A percentile compares a stretch with the other conserved stretches of the same genome.
Conservation (phyloP, 2,797 vertebrate species). For the Takifugu ocellatus region DNA sequence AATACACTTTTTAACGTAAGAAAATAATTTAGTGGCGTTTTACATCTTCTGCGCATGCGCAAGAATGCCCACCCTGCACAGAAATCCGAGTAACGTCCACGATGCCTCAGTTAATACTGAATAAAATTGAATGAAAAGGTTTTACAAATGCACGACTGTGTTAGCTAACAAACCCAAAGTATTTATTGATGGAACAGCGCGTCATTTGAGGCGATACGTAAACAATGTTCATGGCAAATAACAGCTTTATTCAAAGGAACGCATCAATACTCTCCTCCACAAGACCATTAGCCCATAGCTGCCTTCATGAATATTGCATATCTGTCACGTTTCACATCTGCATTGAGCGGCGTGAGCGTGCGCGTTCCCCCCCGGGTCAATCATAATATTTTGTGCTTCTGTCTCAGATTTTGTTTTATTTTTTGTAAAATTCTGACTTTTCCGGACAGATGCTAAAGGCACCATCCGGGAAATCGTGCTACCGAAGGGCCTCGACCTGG, state of each 20-base stretch:
- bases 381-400: background rate
- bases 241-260: background rate
- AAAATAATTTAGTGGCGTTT: too few species aligned
- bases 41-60: too few species aligned
- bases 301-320: constrained; percentile 22
- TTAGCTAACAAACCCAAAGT: background rate
- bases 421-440: background rate
- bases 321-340: background rate
- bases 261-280: background rate
- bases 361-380: too few species aligned
- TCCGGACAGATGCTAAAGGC: constrained; percentile 88
- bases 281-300: constrained; percentile 8
- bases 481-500: constrained; percentile 91
- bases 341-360: too few species aligned
- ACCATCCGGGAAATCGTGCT: constrained; percentile 96
- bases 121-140: too few species aligned
- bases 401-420: background rate
- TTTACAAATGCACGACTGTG: background rate
- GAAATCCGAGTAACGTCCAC: too few species aligned
- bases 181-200: too few species aligned
- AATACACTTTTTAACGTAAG: too few species aligned
- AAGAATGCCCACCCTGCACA: too few species aligned
- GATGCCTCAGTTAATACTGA: too few species aligned
- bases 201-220: background rate
- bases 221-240: background rate